phyloP scores from a whole-genome alignment of 2,113 vertebrate species.

The Brachionichthys hirsutus region DNA sequence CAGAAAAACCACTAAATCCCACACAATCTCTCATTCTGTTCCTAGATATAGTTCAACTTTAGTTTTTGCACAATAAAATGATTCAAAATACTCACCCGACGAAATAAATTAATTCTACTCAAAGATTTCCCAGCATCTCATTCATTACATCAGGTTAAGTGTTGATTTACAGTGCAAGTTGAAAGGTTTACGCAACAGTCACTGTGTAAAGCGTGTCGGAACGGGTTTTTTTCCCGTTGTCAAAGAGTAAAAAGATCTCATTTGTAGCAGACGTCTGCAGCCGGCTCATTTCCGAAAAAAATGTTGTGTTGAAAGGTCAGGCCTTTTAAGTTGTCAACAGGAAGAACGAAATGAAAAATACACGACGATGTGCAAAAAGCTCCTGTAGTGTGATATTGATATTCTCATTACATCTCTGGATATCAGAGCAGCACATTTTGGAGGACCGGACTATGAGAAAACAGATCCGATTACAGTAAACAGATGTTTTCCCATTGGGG shows the following conservation, averaged over 20 bases:
- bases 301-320: conserved; percentile 61
- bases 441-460: background rate
- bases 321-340: conserved; percentile 43
- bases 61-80: conserved; percentile 31
- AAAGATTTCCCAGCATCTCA: conserved; percentile 23
- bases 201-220: conserved; percentile 36
- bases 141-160: conserved; percentile 38
- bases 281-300: conserved; percentile 59
- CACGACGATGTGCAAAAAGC: conserved; percentile 26
- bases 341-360: conserved; percentile 20
- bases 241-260: conserved; percentile 37
- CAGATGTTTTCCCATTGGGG: background rate
- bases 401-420: conserved; percentile 14
- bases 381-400: conserved; percentile 17
- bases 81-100: conserved; percentile 55
- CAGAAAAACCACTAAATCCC: conserved; percentile 31
- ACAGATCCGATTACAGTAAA: conserved; percentile 3
- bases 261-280: conserved; percentile 45
- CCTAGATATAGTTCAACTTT: conserved; percentile 7
- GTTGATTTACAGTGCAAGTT: conserved; percentile 39
- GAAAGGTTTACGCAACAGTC: conserved; percentile 28
- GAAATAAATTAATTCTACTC: conserved; percentile 62
- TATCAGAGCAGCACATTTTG: background rate
- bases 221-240: conserved; percentile 23
- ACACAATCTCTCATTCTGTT: conserved; percentile 23